Evolutionary conservation across 23 tunicate species (phyloP).

Genomic region (Diplosoma virens): DNA sequence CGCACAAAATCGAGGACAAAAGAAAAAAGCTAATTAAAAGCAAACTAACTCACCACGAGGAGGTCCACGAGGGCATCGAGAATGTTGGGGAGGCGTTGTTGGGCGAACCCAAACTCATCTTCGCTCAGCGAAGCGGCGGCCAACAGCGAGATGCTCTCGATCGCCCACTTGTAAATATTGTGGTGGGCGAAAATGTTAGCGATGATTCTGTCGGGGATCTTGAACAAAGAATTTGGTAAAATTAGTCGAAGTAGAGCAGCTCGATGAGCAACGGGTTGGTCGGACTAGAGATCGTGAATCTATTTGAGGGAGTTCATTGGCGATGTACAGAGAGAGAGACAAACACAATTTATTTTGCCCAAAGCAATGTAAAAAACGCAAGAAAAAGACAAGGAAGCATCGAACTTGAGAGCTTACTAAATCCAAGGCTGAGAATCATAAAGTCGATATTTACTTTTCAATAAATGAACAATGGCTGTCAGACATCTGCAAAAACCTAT

Average conservation of each 20-base stretch:
- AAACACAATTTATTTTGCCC: too few relatives aligned
- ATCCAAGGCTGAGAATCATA: neutral
- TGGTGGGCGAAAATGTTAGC: slow-evolving; percentile 50
- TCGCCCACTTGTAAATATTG: slow-evolving; percentile 51
- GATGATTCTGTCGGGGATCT: slow-evolving; percentile 29
- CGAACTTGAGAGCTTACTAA: too few relatives aligned
- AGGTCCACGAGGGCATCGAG: slow-evolving; percentile 40
- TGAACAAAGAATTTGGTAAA: neutral
- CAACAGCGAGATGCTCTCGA: slow-evolving; percentile 57
- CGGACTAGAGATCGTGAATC: too few relatives aligned
- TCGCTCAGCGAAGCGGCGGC: slow-evolving; percentile 52
- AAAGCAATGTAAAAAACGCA: too few relatives aligned
- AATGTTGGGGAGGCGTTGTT: slow-evolving; percentile 54
- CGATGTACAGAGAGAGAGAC: too few relatives aligned
- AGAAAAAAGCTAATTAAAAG: too few relatives aligned
- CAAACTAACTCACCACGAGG: slow-evolving; percentile 27
- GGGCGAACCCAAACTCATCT: slow-evolving; percentile 81
- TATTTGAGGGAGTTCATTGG: too few relatives aligned
- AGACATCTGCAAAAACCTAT: too few relatives aligned
- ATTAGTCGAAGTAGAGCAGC: neutral
- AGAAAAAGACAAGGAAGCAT: too few relatives aligned
- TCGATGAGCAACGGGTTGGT: neutral
- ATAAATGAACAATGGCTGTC: too few relatives aligned
- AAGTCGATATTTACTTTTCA: too few relatives aligned
- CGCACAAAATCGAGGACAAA: too few relatives aligned